Evolutionary conservation across 2,888 invertebrate genomes (phyloP).

Genomic region (Rotaria macrura): DNA sequence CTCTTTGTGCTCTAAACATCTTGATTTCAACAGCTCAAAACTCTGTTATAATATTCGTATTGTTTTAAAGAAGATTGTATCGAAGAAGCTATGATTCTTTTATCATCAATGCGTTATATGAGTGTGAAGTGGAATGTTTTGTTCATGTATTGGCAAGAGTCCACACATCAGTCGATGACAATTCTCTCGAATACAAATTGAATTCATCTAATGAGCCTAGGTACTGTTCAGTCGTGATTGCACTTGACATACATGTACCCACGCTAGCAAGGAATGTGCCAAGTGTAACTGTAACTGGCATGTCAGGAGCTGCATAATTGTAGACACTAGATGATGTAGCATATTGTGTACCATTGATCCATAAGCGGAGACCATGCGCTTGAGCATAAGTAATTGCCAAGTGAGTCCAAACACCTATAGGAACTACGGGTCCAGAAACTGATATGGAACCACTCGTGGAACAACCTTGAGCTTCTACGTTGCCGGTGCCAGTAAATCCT

Average conservation of each 20-base stretch:
- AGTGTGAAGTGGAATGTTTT: too few relatives aligned
- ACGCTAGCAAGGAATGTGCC: not conserved
- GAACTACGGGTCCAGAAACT: not conserved
- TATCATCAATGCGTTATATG: too few relatives aligned
- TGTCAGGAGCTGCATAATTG: not conserved
- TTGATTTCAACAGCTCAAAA: too few relatives aligned
- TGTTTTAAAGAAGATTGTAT: too few relatives aligned
- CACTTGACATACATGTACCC: not conserved
- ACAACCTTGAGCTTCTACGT: not conserved
- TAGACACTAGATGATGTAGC: not conserved
- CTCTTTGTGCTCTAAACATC: too few relatives aligned
- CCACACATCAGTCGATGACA: not conserved
- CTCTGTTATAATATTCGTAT: too few relatives aligned
- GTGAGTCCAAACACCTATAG: not conserved
- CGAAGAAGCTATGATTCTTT: too few relatives aligned
- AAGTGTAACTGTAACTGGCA: not conserved
- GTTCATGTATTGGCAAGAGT: not conserved
- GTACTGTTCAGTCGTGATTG: not conserved
- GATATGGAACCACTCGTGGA: not conserved
- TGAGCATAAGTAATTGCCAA: not conserved
- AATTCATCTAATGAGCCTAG: not conserved
- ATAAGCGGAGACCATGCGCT: not conserved
- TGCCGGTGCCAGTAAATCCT: not conserved
- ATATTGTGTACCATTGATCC: not conserved
- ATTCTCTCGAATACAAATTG: not conserved